These are phyloP conservation scores for Zoanthus gigantus DNA, from an alignment of 92 coral and sea anemone species.

Conservation along the genomic window DNA sequence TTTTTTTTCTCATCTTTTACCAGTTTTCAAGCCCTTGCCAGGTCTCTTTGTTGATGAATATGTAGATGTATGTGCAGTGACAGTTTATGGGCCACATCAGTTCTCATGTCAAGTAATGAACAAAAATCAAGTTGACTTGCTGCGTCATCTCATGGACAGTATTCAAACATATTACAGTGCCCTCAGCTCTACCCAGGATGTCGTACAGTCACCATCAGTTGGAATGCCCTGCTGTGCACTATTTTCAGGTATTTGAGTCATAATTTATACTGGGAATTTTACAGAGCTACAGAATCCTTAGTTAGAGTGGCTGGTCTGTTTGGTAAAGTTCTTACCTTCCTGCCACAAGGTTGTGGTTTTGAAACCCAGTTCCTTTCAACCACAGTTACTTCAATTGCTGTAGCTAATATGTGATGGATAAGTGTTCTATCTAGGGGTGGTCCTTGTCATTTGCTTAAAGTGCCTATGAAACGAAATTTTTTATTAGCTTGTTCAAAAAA, in stretches of 20 bases:
- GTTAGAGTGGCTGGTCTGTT: too few species aligned
- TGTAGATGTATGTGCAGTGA: conserved; percentile 68
- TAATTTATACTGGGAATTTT: neutral
- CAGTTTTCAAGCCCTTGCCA: conserved; percentile 57
- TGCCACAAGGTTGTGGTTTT: too few species aligned
- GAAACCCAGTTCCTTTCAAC: too few species aligned
- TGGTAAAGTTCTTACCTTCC: too few species aligned
- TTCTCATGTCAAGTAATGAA: conserved; percentile 87
- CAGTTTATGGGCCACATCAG: conserved; percentile 74
- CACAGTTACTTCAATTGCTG: too few species aligned
- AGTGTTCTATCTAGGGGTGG: too few species aligned
- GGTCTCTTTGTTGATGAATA: conserved; percentile 52
- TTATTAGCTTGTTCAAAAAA: too few species aligned
- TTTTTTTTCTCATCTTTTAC: neutral
- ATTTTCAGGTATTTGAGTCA: conserved; percentile 62
- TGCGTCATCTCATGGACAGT: conserved; percentile 64
- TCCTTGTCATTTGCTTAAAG: too few species aligned
- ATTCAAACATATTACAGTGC: conserved; percentile 62
- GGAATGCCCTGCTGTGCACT: conserved; percentile 74
- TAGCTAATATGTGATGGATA: too few species aligned
- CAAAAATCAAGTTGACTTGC: conserved; percentile 54
- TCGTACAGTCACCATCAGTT: conserved; percentile 36
- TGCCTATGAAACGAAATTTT: too few species aligned
- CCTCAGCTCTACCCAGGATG: conserved; percentile 44
- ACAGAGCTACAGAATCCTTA: neutral